Evolutionary conservation across 2,888 invertebrate species (phyloP), one percentile per base, ranked within the genome.

Genomic region (Ischnus inquisitorius): DNA sequence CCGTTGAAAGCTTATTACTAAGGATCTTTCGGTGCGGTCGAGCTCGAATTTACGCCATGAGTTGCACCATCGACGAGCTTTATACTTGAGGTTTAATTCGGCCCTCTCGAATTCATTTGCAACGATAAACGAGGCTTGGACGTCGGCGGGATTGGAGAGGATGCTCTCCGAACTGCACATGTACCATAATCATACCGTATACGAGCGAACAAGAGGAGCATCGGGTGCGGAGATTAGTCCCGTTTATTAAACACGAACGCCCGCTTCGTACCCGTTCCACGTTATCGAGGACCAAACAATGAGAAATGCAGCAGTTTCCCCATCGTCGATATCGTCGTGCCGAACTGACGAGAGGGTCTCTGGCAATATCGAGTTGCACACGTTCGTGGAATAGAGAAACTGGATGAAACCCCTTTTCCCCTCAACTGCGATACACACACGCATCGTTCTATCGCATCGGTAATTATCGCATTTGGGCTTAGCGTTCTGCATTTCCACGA

Each of bases 41-140:
- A 64, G 48, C 84, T 86, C 85, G 64, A 71, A 65, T 46, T 41
- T 34, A 2, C 71, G 72, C 62, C 57, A 43, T 48, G 22, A 64
- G 64, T 16, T 72, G 48, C 78, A 78, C 69, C 54, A 74, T 57
- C 78, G 54, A 71, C 46, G 88, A 88, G 92, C 91, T 92, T 90
- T 91, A 91, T 91, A 91, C 92, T 91, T 91, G 90, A 93, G 90
- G 89, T 92, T 92, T 92, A 91, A 92, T 91, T 91, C 91, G 88
- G 86, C 85, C 88, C 88, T 88, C 88, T 89, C 89, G 90, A 91
- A 92, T 92, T 93, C 93, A 93, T 93, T 92, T 90, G 91, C 91
- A 91, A 89, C 91, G 90, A 91, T 91, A 90, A 91, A 90, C 90
- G 88, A 90, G 43, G 85, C 71, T 72, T 79, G 71, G 75, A 74